Evolutionary conservation across 2,113 vertebrate genomes (phyloP).

Genomic region (Menura novaehollandiae): DNA sequence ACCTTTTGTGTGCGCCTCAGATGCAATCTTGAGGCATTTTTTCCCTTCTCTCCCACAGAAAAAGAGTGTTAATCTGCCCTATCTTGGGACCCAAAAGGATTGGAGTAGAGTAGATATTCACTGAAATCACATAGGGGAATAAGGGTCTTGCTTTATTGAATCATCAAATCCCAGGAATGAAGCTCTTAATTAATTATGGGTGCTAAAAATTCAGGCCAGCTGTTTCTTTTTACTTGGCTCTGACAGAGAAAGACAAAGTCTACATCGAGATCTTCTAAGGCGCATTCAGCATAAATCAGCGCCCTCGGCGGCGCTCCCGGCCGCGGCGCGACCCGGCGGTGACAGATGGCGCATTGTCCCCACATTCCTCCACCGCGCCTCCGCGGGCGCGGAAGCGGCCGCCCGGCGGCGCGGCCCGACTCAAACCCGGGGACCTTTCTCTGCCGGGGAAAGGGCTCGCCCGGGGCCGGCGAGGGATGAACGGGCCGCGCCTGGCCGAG

Average conservation of each 20-base stretch:
- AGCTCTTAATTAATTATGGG: conserved; percentile 84
- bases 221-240: conserved; percentile 72
- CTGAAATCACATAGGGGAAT: conserved; percentile 71
- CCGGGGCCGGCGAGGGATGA: neutral
- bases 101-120: conserved; percentile 71
- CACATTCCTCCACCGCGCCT: conserved; percentile 57
- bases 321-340: conserved; percentile 56
- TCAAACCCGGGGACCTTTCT: neutral
- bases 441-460: neutral
- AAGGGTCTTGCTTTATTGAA: conserved; percentile 79
- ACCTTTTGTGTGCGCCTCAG: conserved; percentile 53
- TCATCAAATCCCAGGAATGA: conserved; percentile 80
- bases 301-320: conserved; percentile 51
- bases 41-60: conserved; percentile 48
- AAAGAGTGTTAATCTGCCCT: conserved; percentile 64
- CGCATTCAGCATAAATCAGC: conserved; percentile 54
- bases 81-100: conserved; percentile 64
- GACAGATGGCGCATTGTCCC: conserved; percentile 62
- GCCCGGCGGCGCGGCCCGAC: neutral
- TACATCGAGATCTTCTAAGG: conserved; percentile 55
- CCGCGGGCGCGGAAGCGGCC: neutral
- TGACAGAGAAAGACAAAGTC: conserved; percentile 64
- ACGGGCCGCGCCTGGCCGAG: neutral
- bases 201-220: conserved; percentile 83
- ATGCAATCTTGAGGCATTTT: conserved; percentile 70